Conservation (phyloP, 2,113 vertebrate genomes). For the Oncorhynchus masou region DNA sequence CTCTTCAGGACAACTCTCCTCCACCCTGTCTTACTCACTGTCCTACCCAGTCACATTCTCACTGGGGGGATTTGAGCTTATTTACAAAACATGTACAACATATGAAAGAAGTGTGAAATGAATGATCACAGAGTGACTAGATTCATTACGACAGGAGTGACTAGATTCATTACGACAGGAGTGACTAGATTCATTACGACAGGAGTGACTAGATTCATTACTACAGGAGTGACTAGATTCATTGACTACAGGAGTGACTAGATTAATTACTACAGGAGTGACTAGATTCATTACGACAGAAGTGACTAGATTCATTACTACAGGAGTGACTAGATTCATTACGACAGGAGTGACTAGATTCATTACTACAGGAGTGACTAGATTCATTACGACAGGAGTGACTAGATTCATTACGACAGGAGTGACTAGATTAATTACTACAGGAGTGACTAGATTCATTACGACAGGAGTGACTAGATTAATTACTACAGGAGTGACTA, state of each 20-base stretch:
- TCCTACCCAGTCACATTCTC: too few species aligned
- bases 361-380: constrained; percentile 13
- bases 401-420: constrained; percentile 10
- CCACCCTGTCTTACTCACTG: too few species aligned
- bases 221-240: constrained; percentile 9
- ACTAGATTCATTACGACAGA: constrained; percentile 9
- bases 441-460: constrained; percentile 13
- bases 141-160: neutral
- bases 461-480: constrained; percentile 10
- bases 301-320: constrained; percentile 18
- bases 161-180: too few species aligned
- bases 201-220: constrained; percentile 13
- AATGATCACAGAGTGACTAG: too few species aligned
- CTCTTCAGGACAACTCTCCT: too few species aligned
- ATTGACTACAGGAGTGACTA: constrained; percentile 10
- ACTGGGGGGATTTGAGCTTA: too few species aligned
- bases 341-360: constrained; percentile 11
- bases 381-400: neutral
- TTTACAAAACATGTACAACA: too few species aligned
- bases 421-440: constrained; percentile 17
- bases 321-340: constrained; percentile 13
- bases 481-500: constrained; percentile 8
- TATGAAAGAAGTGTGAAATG: too few species aligned
- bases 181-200: constrained; percentile 11
- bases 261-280: neutral